phyloP scores from a whole-genome alignment of 2,888 invertebrate species.

The Noctua pronuba region DNA sequence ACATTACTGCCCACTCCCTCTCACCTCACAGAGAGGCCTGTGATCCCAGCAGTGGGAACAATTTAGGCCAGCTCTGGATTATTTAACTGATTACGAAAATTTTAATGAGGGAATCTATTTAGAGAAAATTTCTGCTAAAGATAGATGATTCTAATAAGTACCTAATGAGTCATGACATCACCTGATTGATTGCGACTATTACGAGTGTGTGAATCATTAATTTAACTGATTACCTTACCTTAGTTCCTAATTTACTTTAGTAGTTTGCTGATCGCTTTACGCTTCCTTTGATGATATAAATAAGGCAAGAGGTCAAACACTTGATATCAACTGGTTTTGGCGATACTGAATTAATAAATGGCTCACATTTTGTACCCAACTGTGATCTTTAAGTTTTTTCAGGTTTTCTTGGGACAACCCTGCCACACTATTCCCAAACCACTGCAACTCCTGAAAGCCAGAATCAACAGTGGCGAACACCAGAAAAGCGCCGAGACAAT shows the following conservation, averaged over 20 bases:
- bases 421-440: too few species aligned
- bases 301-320: neutral
- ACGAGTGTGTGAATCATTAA: constrained; percentile 21
- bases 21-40: too few species aligned
- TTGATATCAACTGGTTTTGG: neutral
- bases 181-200: constrained; percentile 25
- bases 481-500: too few species aligned
- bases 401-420: too few species aligned
- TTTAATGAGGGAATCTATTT: neutral
- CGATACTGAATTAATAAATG: neutral
- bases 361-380: too few species aligned
- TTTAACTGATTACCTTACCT: constrained; percentile 11
- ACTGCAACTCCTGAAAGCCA: too few species aligned
- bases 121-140: neutral
- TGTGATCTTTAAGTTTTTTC: too few species aligned
- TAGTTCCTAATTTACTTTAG: constrained; percentile 12
- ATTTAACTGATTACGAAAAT: neutral
- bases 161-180: constrained; percentile 14
- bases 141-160: neutral
- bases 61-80: too few species aligned
- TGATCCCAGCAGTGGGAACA: too few species aligned
- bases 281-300: neutral
- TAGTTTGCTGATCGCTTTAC: neutral
- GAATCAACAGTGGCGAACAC: too few species aligned
- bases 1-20: too few species aligned